Percentiles rank a stretch among this genome's conserved stretches.
phyloP scores from a whole-genome alignment of 2,113 vertebrate species.

The Cololabis saira region DNA sequence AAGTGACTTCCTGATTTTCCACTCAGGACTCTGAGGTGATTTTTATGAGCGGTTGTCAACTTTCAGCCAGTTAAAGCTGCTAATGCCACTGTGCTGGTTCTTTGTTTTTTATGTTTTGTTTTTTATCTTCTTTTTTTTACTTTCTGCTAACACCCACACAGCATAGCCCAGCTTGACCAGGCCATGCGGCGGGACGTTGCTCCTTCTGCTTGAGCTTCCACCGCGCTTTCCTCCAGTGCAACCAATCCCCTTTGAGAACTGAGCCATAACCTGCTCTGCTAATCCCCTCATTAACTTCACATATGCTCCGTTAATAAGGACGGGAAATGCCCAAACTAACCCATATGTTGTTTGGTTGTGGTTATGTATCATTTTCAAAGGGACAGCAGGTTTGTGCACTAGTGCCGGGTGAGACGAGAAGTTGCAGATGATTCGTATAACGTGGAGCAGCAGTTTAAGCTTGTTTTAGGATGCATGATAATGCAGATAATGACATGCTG shows the following conservation, averaged over 20 bases:
- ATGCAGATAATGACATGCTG: conserved; percentile 30
- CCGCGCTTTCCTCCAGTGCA: conserved; percentile 60
- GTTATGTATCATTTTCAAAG: conserved; percentile 82
- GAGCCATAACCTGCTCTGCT: conserved; percentile 68
- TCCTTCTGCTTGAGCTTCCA: conserved; percentile 73
- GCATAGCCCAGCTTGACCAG: conserved; percentile 56
- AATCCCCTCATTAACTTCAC: conserved; percentile 50
- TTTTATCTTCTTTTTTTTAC: conserved; percentile 25
- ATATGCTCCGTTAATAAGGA: conserved; percentile 52
- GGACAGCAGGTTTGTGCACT: conserved; percentile 69
- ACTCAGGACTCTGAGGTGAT: not conserved
- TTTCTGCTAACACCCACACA: conserved; percentile 60
- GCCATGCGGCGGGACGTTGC: conserved; percentile 57
- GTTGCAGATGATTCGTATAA: conserved; percentile 24
- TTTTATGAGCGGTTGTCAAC: conserved; percentile 71
- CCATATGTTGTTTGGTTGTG: conserved; percentile 47
- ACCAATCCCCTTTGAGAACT: conserved; percentile 77
- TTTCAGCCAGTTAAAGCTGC: conserved; percentile 84
- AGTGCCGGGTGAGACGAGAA: conserved; percentile 59
- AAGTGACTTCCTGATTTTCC: not conserved
- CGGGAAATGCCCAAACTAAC: conserved; percentile 50
- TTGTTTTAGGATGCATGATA: conserved; percentile 59
- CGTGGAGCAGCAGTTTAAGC: conserved; percentile 18
- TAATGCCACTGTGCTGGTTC: conserved; percentile 66
- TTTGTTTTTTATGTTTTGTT: conserved; percentile 23